Conservation (phyloP, 2,113 vertebrate species). For the Turnix velox region DNA sequence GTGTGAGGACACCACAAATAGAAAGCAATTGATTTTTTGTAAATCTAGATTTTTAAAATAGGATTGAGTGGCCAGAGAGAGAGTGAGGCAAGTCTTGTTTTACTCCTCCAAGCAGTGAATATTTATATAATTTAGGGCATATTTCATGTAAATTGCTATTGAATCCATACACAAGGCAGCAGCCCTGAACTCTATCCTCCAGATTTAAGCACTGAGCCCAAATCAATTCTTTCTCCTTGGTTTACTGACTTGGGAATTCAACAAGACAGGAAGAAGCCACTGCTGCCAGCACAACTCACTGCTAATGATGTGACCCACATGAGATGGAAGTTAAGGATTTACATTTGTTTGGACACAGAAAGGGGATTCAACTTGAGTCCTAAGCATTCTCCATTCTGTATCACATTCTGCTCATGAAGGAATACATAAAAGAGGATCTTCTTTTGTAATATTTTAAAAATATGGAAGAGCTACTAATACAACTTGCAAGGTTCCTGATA, state of each 20-base stretch:
- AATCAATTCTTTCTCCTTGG: background rate
- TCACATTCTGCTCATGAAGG: background rate
- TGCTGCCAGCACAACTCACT: background rate
- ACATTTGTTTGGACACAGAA: background rate
- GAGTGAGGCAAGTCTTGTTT: background rate
- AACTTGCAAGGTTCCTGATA: background rate
- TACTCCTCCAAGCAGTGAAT: background rate
- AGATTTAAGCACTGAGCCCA: background rate
- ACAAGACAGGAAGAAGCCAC: background rate
- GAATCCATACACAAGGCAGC: background rate
- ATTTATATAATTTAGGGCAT: background rate
- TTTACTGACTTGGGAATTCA: background rate
- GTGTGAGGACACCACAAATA: background rate
- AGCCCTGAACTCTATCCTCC: background rate
- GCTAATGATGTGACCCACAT: background rate
- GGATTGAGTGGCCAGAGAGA: background rate
- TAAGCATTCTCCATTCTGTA: background rate
- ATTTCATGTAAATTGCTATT: background rate
- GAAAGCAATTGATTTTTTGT: background rate
- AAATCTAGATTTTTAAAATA: background rate
- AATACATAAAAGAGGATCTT: background rate
- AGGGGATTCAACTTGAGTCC: background rate
- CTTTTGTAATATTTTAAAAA: background rate
- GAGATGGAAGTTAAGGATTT: background rate
- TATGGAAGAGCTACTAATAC: background rate